phyloP scores from a whole-genome alignment of 2,888 invertebrate genomes.

The Lobophora halterata region DNA sequence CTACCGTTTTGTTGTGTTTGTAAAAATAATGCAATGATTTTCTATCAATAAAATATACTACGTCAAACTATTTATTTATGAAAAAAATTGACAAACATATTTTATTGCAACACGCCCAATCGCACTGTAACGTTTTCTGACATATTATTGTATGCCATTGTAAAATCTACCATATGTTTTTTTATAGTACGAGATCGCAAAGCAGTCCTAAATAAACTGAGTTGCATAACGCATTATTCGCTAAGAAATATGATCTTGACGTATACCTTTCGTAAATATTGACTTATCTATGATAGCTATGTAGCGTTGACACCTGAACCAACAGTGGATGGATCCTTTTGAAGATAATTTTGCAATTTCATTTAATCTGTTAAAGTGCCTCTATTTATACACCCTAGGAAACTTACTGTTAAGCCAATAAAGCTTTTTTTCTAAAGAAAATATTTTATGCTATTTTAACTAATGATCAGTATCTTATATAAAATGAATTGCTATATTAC shows the following conservation, averaged over 20 bases:
- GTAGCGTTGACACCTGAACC: constrained; percentile 64
- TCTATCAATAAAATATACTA: no score
- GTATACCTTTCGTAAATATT: constrained; percentile 59
- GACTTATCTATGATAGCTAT: constrained; percentile 58
- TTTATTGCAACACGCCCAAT: neutral
- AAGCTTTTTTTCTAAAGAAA: neutral
- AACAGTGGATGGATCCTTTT: constrained; percentile 43
- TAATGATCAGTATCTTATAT: no score
- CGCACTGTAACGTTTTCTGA: neutral
- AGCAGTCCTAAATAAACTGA: constrained; percentile 63
- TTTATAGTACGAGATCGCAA: constrained; percentile 27
- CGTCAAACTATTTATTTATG: no score
- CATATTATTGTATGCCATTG: neutral
- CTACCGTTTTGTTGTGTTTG: constrained; percentile 7
- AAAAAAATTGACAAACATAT: no score
- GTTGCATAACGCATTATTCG: constrained; percentile 66
- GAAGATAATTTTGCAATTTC: constrained; percentile 10
- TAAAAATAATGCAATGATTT: no score
- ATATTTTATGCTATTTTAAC: no score
- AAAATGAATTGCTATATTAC: no score
- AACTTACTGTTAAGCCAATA: no score
- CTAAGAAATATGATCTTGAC: constrained; percentile 67
- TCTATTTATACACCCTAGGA: no score
- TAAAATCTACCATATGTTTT: constrained; percentile 1
- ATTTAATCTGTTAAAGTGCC: neutral